Evolutionary conservation across 2,113 vertebrate species (phyloP).

Genomic region (Grammomys surdaster): DNA sequence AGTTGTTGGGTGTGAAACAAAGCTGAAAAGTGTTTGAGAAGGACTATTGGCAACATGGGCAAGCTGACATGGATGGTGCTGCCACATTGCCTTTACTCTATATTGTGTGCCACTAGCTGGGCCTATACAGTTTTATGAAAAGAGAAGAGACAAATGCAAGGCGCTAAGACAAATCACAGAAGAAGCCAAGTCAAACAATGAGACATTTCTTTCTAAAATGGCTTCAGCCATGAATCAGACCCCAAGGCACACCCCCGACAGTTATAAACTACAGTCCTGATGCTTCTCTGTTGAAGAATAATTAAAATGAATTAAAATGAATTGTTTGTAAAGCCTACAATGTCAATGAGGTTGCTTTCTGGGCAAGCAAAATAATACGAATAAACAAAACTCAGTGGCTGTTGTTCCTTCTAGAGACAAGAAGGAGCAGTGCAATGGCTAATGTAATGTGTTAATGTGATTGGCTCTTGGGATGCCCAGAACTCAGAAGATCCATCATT

Average conservation of each 20-base stretch:
- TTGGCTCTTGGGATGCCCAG: not conserved
- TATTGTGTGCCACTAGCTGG: not conserved
- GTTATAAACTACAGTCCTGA: not conserved
- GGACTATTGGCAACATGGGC: not conserved
- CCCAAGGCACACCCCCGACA: not conserved
- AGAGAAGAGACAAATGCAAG: not conserved
- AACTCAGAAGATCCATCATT: not conserved
- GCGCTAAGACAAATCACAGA: not conserved
- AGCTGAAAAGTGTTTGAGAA: conserved; percentile 43
- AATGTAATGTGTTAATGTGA: not conserved
- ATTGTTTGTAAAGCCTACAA: not conserved
- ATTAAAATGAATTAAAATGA: conserved; percentile 2
- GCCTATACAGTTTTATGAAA: not conserved
- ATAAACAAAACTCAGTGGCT: not conserved
- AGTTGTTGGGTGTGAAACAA: not conserved
- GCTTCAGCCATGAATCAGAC: not conserved
- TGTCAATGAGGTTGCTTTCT: not conserved
- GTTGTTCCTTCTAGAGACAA: not conserved
- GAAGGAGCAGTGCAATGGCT: not conserved
- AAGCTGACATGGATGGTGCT: not conserved
- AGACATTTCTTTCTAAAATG: not conserved
- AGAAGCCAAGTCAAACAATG: not conserved
- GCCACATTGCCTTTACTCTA: not conserved
- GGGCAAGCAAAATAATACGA: not conserved
- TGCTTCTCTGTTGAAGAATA: conserved; percentile 34